phyloP scores from a whole-genome alignment of 1,140 invertebrate genomes.

The Mylabris phalerata region DNA sequence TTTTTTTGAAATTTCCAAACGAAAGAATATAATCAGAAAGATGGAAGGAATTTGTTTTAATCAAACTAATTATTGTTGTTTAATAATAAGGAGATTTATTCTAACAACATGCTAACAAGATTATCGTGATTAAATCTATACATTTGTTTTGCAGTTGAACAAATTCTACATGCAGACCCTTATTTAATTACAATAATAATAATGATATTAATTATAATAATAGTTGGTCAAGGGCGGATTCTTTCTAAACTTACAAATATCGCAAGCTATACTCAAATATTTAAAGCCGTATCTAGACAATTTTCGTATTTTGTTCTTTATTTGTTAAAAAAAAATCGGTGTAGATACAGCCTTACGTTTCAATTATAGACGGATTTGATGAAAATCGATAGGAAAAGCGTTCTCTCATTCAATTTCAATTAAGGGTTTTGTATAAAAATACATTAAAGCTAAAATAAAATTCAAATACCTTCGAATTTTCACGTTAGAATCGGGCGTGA shows the following conservation, averaged over 20 bases:
- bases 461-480: slow-evolving; percentile 39
- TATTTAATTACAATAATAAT: slow-evolving; percentile 9
- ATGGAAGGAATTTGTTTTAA: slow-evolving; percentile 13
- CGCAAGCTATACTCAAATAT: too few species aligned
- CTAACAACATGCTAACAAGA: slow-evolving; percentile 23
- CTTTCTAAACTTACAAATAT: background rate
- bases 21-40: background rate
- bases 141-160: background rate
- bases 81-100: slow-evolving; percentile 18
- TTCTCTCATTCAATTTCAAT: slow-evolving; percentile 25
- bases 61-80: slow-evolving; percentile 14
- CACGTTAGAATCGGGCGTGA: slow-evolving; percentile 24
- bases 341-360: too few species aligned
- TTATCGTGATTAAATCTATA: slow-evolving; percentile 7
- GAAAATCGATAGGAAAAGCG: too few species aligned
- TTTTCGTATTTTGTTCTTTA: too few species aligned
- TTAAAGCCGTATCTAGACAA: too few species aligned
- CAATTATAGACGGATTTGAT: too few species aligned
- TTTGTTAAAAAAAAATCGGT: too few species aligned
- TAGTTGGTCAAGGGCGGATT: background rate
- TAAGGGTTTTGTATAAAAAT: slow-evolving; percentile 33
- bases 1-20: background rate
- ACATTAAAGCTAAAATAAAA: slow-evolving; percentile 26
- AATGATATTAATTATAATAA: slow-evolving; percentile 3
- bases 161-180: slow-evolving; percentile 12